A percentile compares a stretch with the other conserved stretches of the same genome.
These are phyloP conservation scores for Phoenoteleia sp. DNA, from an alignment of 2,888 invertebrate genomes.

Conservation along the genomic window DNA sequence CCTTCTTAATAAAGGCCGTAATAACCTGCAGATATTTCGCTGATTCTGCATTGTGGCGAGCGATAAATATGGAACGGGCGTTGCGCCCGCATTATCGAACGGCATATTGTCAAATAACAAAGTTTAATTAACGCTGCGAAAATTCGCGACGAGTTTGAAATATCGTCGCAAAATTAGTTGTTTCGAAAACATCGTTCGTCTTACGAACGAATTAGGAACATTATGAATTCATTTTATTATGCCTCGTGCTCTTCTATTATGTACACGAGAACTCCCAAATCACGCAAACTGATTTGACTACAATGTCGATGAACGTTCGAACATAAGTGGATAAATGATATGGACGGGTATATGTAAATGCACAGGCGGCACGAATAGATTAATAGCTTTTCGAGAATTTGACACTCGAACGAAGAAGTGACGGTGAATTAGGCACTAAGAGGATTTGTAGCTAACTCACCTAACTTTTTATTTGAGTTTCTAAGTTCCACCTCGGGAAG, in stretches of 20 bases:
- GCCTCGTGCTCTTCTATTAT: conserved; percentile 15
- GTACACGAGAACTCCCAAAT: conserved; percentile 29
- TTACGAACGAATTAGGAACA: background rate
- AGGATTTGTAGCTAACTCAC: conserved; percentile 5
- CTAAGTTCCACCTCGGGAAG: too few relatives aligned
- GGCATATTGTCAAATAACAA: background rate
- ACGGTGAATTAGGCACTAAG: conserved; percentile 3
- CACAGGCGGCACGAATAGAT: conserved; percentile 46
- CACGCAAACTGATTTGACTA: conserved; percentile 52
- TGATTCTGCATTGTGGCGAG: background rate
- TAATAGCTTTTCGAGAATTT: conserved; percentile 53
- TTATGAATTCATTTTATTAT: conserved; percentile 16
- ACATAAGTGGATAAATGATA: conserved; percentile 57
- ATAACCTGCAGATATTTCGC: background rate
- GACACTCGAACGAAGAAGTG: conserved; percentile 33
- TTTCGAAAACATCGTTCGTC: background rate
- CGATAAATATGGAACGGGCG: background rate
- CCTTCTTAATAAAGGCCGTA: background rate
- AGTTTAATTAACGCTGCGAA: background rate
- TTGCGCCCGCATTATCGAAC: background rate
- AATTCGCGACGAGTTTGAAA: background rate
- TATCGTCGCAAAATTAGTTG: conserved; percentile 4
- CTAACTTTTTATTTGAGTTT: too few relatives aligned
- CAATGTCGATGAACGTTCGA: conserved; percentile 37
- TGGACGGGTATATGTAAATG: conserved; percentile 56